Percentiles rank a stretch among this genome's conserved stretches.
Evolutionary conservation across 2,113 vertebrate species (phyloP).

Genomic region (Albula glossodonta): DNA sequence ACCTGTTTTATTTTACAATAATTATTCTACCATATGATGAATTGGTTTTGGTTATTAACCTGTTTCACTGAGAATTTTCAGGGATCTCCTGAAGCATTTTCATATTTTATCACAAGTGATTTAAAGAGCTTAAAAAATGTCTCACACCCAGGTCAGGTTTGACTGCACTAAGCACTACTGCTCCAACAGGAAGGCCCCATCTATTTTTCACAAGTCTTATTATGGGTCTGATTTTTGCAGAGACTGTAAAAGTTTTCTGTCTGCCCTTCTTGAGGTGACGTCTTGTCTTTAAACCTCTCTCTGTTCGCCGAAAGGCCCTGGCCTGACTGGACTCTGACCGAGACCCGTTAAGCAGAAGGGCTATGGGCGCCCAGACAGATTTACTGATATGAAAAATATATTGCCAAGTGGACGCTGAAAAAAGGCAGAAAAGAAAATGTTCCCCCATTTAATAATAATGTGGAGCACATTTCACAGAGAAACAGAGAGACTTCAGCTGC

Average conservation of each 20-base stretch:
- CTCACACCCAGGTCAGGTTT: too few species aligned
- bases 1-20: too few species aligned
- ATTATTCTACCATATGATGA: too few species aligned
- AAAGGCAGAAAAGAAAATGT: constrained; percentile 40
- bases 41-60: too few species aligned
- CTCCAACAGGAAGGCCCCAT: neutral
- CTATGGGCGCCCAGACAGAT: constrained; percentile 5
- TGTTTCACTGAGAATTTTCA: too few species aligned
- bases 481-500: neutral
- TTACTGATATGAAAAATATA: constrained; percentile 17
- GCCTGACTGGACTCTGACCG: neutral
- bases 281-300: constrained; percentile 29
- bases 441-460: constrained; percentile 36
- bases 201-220: neutral
- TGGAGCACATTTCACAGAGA: constrained; percentile 46
- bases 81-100: too few species aligned
- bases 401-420: constrained; percentile 19
- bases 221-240: neutral
- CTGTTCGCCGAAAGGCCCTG: constrained; percentile 16
- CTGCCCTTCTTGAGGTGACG: constrained; percentile 21
- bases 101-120: too few species aligned
- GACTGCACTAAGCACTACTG: neutral
- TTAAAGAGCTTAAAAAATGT: too few species aligned
- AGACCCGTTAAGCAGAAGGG: neutral
- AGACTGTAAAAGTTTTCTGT: neutral